These are phyloP conservation scores for Octonoba sinensis DNA, from an alignment of 2,888 invertebrate species.

Conservation along the genomic window DNA sequence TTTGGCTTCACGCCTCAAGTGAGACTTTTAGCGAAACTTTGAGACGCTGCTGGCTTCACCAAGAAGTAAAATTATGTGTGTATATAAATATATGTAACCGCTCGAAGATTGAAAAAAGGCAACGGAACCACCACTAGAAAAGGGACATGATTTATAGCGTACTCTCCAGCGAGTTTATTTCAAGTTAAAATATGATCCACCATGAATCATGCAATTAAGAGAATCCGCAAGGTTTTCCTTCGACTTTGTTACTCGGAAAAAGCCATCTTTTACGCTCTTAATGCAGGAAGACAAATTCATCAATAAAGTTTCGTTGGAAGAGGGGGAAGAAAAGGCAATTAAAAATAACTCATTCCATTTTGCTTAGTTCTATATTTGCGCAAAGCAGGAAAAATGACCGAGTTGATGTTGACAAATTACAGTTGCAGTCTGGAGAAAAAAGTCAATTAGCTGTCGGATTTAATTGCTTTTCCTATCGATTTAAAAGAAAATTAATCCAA, in stretches of 20 bases:
- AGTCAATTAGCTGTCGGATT: constrained; percentile 63
- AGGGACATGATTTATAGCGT: constrained; percentile 47
- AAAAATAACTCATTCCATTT: constrained; percentile 61
- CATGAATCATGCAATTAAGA: constrained; percentile 62
- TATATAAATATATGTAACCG: too few relatives aligned
- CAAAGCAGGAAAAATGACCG: constrained; percentile 59
- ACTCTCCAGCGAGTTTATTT: constrained; percentile 40
- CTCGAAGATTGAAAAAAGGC: too few relatives aligned
- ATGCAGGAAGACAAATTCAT: constrained; percentile 57
- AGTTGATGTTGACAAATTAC: constrained; percentile 61
- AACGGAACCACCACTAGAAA: not conserved
- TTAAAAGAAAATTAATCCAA: constrained; percentile 64
- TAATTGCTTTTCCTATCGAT: constrained; percentile 63
- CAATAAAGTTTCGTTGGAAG: constrained; percentile 50
- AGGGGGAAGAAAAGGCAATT: constrained; percentile 39
- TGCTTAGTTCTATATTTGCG: constrained; percentile 44
- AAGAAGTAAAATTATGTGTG: not conserved
- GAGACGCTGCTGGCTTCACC: not conserved
- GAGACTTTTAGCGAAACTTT: not conserved
- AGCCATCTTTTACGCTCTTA: constrained; percentile 57
- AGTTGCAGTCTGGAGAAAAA: constrained; percentile 30
- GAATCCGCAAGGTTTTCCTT: constrained; percentile 32
- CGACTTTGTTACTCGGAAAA: constrained; percentile 53
- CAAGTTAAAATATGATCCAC: constrained; percentile 60
- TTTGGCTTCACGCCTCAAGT: not conserved